These are phyloP conservation scores for Antheraea yamamai DNA, from an alignment of 2,888 invertebrate genomes.

Conservation along the genomic window DNA sequence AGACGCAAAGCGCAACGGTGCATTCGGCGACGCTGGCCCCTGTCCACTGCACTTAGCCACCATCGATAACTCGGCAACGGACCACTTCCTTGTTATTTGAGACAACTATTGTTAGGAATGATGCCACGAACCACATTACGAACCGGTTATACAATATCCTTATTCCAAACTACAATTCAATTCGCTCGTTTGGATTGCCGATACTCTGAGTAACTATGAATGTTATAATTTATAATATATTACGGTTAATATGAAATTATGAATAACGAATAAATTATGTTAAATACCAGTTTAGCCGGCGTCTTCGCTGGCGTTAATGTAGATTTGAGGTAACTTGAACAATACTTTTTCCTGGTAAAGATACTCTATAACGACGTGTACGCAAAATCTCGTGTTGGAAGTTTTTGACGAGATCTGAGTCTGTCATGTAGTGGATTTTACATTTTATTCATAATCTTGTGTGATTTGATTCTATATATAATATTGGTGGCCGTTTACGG, in stretches of 20 bases:
- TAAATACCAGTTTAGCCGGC: too few relatives aligned
- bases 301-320: too few relatives aligned
- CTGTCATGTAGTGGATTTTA: too few relatives aligned
- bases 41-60: conserved; percentile 60
- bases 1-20: conserved; percentile 60
- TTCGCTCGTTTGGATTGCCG: conserved; percentile 11
- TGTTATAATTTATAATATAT: background rate
- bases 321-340: too few relatives aligned
- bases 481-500: too few relatives aligned
- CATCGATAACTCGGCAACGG: conserved; percentile 36
- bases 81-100: conserved; percentile 39
- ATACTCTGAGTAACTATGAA: background rate
- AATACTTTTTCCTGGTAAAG: too few relatives aligned
- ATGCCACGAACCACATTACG: conserved; percentile 21
- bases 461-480: too few relatives aligned
- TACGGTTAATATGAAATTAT: background rate
- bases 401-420: too few relatives aligned
- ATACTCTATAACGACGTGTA: too few relatives aligned
- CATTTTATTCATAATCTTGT: too few relatives aligned
- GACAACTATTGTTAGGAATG: conserved; percentile 36
- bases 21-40: conserved; percentile 71
- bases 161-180: conserved; percentile 12
- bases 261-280: background rate
- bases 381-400: too few relatives aligned
- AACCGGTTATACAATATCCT: conserved; percentile 16